phyloP scores from a whole-genome alignment of 2,113 vertebrate species.

The Toxotes chatareus region DNA sequence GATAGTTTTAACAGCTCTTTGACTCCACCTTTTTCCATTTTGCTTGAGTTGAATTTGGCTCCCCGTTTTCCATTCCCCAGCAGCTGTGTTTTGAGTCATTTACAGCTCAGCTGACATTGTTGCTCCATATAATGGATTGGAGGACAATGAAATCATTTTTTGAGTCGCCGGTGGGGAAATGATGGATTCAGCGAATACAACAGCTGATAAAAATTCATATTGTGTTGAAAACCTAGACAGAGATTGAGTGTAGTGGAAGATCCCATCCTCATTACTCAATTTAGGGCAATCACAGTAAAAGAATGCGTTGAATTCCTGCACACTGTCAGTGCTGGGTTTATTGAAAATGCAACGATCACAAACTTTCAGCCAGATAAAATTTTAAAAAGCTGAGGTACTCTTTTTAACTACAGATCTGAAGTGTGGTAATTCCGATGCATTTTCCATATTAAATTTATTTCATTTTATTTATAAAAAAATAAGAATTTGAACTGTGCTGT shows the following conservation, averaged over 20 bases:
- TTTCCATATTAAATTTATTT: background rate
- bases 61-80: constrained; percentile 64
- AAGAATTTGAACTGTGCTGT: too few relatives aligned
- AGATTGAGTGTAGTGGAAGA: constrained; percentile 16
- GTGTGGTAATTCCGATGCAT: background rate
- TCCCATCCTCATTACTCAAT: constrained; percentile 41
- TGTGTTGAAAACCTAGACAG: constrained; percentile 49
- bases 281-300: constrained; percentile 9
- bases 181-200: constrained; percentile 50
- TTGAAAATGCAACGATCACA: background rate
- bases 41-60: constrained; percentile 67
- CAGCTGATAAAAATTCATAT: constrained; percentile 67
- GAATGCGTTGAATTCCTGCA: constrained; percentile 7
- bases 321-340: background rate
- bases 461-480: too few relatives aligned
- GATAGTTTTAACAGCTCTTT: constrained; percentile 76
- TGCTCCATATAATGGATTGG: constrained; percentile 67
- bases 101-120: constrained; percentile 73
- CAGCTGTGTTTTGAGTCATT: constrained; percentile 81
- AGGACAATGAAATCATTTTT: constrained; percentile 75
- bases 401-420: background rate
- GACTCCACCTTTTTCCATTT: constrained; percentile 72
- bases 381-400: constrained; percentile 1
- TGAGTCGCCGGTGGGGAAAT: constrained; percentile 32
- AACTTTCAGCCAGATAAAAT: too few relatives aligned